Evolutionary conservation across 2,797 vertebrate species (phyloP), one percentile per base, ranked within the genome.

Genomic region (Sebastes flavidus): DNA sequence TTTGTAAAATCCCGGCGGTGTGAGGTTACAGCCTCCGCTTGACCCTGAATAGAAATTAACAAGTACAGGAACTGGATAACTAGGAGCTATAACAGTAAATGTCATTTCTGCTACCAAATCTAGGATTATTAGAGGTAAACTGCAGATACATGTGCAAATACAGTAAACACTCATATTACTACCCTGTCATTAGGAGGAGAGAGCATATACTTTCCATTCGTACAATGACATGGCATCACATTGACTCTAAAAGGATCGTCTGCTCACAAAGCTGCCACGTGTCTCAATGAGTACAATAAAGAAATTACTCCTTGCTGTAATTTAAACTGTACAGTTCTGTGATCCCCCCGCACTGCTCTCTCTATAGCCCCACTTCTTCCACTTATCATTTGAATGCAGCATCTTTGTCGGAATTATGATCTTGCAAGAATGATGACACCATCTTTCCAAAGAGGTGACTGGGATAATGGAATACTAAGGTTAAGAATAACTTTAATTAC

Each of bases 241-340:
- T 4, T 67, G 29, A 55, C 34, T 83, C 54, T 49, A 62, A 66
- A 75, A 72, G 22, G 20, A 7, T 62, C 18, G 42, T 77, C 13
- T 71, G 59, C 6, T 77, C 58, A 69, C 8, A 63, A 72, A 62
- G 55, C 52, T 38, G 6, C 70, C 65, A 27, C 6, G 14, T 74
- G 4, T 42, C 30, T 58, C 59, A n/a, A 16, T 8, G 6, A 54
- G 60, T 6, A n/a, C 12, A 62, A 55, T 38, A 32, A 68, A 75
- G 18, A 73, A 58, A 42, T 56, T 1, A 61, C 69, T 16, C 22
- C 34, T 36, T 65, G 10, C 63, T 34, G 65, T 72, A 29, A 75
- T 86, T 66, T 70, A 34, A 81, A 73, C 32, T 73, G 54, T n/a
- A 77, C 63, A 72, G 49, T 12, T 42, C 25, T 61, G 8, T 72